Evolutionary conservation across 2,113 vertebrate genomes (phyloP).

Genomic region (Tursiops truncatus): DNA sequence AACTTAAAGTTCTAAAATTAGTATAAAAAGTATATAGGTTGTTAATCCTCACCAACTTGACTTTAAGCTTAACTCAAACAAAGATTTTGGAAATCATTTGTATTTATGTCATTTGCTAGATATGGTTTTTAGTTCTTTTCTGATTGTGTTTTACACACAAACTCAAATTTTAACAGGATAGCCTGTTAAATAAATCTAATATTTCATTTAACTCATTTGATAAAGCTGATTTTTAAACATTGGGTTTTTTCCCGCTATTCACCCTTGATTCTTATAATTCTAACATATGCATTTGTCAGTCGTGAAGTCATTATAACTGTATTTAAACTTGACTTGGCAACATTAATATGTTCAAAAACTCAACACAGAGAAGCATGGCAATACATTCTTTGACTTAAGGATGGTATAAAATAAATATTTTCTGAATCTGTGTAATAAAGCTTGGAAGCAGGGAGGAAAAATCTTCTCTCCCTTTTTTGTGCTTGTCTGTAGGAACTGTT

Average conservation of each 20-base stretch:
- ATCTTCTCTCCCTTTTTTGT: constrained; percentile 61
- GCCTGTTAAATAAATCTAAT: constrained; percentile 48
- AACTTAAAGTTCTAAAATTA: constrained; percentile 54
- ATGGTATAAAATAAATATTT: constrained; percentile 57
- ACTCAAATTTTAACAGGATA: constrained; percentile 51
- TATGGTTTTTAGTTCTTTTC: constrained; percentile 55
- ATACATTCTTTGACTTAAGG: constrained; percentile 52
- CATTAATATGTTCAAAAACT: constrained; percentile 57
- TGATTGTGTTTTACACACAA: constrained; percentile 54
- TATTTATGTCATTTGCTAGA: constrained; percentile 49
- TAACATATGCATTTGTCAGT: constrained; percentile 51
- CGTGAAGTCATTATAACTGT: constrained; percentile 60
- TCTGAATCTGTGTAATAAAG: constrained; percentile 68
- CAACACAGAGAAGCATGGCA: constrained; percentile 29
- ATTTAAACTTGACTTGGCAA: constrained; percentile 58
- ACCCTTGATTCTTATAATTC: constrained; percentile 51
- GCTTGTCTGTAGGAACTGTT: constrained; percentile 55
- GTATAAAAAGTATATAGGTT: constrained; percentile 55
- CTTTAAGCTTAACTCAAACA: constrained; percentile 42
- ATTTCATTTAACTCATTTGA: constrained; percentile 74
- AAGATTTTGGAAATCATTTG: constrained; percentile 14
- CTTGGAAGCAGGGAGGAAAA: constrained; percentile 74
- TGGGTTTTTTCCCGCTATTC: not conserved
- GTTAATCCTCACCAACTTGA: constrained; percentile 25
- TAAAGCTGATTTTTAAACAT: constrained; percentile 61